phyloP scores from a whole-genome alignment of 2,888 invertebrate species.

The Drosophila leonis region DNA sequence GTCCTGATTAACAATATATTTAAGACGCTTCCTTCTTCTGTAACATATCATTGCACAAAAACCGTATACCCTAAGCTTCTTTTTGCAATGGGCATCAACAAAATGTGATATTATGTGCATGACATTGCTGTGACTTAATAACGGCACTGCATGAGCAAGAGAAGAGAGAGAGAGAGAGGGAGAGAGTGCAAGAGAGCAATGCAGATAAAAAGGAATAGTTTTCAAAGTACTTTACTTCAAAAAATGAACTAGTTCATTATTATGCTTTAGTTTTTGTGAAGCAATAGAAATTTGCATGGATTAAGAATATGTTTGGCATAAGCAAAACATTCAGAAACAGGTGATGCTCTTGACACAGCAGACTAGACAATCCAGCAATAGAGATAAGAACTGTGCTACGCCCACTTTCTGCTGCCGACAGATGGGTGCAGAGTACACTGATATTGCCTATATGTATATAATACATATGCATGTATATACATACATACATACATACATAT shows the following conservation, averaged over 20 bases:
- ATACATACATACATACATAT: constrained; percentile 17
- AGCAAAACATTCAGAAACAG: constrained; percentile 26
- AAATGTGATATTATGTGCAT: constrained; percentile 37
- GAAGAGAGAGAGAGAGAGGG: too few species aligned
- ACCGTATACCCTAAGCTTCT: not conserved
- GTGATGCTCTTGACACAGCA: constrained; percentile 23
- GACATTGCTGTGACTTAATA: constrained; percentile 21
- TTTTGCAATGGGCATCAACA: not conserved
- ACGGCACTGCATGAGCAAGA: not conserved
- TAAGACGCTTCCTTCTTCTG: too few species aligned
- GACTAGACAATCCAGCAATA: constrained; percentile 9
- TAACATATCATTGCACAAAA: not conserved
- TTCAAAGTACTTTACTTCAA: not conserved
- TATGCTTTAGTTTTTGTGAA: not conserved
- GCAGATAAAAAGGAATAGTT: not conserved
- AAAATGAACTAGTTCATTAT: not conserved
- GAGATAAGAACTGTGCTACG: constrained; percentile 11
- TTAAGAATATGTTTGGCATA: not conserved
- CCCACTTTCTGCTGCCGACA: constrained; percentile 20
- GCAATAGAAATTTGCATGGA: not conserved
- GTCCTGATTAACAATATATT: too few species aligned
- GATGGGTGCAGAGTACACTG: not conserved
- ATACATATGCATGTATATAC: not conserved
- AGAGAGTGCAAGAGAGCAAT: not conserved
- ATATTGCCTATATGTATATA: not conserved